Conservation (phyloP, 92 coral and sea anemone species). For the Anthopleura xanthogrammica region DNA sequence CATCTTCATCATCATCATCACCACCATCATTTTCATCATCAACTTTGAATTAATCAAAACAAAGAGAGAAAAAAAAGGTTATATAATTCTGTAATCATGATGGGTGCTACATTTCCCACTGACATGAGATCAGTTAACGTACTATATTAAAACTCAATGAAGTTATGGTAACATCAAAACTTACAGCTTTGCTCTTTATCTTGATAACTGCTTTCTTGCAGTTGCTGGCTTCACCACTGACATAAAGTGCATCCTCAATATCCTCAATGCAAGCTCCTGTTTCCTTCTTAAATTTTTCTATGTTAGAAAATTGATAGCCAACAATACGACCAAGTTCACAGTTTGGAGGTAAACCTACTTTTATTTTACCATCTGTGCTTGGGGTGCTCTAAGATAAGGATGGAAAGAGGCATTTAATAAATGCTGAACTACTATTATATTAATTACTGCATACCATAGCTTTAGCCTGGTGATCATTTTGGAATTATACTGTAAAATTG, state of each 20-base stretch:
- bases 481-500: too few species aligned
- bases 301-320: not conserved
- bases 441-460: too few species aligned
- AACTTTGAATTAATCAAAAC: too few species aligned
- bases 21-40: too few species aligned
- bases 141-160: not conserved
- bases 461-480: too few species aligned
- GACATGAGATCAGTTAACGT: too few species aligned
- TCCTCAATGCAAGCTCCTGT: not conserved
- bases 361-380: slow-evolving; percentile 8
- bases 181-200: slow-evolving; percentile 8
- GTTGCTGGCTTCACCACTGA: slow-evolving; percentile 14
- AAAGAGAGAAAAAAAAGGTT: too few species aligned
- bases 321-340: slow-evolving; percentile 7
- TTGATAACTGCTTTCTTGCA: slow-evolving; percentile 8
- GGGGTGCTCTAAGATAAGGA: not conserved
- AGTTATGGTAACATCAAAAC: not conserved
- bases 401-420: not conserved
- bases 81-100: too few species aligned
- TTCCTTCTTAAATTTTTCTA: not conserved
- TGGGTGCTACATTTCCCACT: too few species aligned
- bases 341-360: slow-evolving; percentile 10
- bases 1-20: too few species aligned
- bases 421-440: too few species aligned
- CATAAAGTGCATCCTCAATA: not conserved